Percentiles rank a stretch among this genome's conserved stretches.
Evolutionary conservation across 2,888 invertebrate genomes (phyloP).

Genomic region (Sarcophaga carnaria): DNA sequence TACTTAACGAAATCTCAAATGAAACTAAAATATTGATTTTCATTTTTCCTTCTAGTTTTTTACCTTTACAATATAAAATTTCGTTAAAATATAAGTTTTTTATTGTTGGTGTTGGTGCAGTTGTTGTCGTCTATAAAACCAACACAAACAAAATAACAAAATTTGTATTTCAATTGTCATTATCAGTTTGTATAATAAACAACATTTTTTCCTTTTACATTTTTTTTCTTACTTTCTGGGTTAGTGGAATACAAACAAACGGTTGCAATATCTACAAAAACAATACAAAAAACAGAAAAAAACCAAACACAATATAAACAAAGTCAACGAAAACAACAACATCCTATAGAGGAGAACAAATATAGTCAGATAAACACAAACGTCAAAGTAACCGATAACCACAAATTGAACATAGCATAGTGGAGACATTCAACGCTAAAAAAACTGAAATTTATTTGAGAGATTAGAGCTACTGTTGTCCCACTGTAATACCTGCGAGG

Average conservation of each 20-base stretch:
- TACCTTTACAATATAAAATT: slow-evolving; percentile 3
- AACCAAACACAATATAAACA: neutral
- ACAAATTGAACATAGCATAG: neutral
- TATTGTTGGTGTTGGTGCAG: neutral
- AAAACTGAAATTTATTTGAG: neutral
- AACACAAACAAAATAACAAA: slow-evolving; percentile 34
- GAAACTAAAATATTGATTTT: slow-evolving; percentile 49
- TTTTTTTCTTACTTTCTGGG: slow-evolving; percentile 49
- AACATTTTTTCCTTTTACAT: slow-evolving; percentile 15
- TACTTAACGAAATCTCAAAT: slow-evolving; percentile 53
- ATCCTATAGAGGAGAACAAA: neutral
- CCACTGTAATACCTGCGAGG: too few relatives aligned
- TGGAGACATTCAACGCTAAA: neutral
- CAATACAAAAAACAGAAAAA: slow-evolving; percentile 12
- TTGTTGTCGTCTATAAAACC: neutral
- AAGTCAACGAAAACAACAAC: slow-evolving; percentile 2
- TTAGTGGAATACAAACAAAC: slow-evolving; percentile 45
- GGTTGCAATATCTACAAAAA: slow-evolving; percentile 25
- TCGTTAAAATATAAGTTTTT: slow-evolving; percentile 26
- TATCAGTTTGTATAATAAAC: slow-evolving; percentile 58
- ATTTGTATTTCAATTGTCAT: slow-evolving; percentile 23
- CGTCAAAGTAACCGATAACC: slow-evolving; percentile 55
- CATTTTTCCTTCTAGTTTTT: neutral
- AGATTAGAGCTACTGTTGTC: too few relatives aligned
- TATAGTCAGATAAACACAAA: neutral